Evolutionary conservation across 2,113 vertebrate genomes (phyloP).

Genomic region (Dryoscopus gambensis): DNA sequence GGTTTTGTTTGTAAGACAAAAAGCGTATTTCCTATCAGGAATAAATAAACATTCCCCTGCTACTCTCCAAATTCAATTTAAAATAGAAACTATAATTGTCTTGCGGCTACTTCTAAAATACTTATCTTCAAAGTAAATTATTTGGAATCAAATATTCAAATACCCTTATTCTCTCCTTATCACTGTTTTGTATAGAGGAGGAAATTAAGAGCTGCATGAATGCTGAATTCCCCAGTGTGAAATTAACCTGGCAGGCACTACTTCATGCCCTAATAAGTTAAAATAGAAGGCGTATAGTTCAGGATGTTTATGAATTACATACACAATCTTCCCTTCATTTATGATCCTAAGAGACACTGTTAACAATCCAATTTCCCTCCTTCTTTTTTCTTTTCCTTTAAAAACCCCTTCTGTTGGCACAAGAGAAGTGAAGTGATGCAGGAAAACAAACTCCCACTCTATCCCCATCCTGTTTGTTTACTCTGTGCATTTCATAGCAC

Average conservation of each 20-base stretch:
- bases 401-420: background rate
- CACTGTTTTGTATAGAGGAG: background rate
- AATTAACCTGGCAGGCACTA: constrained; percentile 43
- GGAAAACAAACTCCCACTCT: constrained; percentile 33
- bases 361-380: constrained; percentile 15
- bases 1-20: background rate
- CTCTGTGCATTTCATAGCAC: background rate
- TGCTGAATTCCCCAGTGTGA: background rate
- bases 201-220: constrained; percentile 38
- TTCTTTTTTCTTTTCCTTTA: background rate
- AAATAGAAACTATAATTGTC: background rate
- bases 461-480: background rate
- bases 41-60: background rate
- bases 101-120: background rate
- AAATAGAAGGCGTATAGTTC: constrained; percentile 38
- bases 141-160: constrained; percentile 10
- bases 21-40: background rate
- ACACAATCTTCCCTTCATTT: constrained; percentile 29
- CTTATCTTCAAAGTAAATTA: background rate
- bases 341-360: constrained; percentile 21
- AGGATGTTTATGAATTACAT: constrained; percentile 51
- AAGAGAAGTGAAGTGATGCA: background rate
- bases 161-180: background rate
- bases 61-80: background rate
- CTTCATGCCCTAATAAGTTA: constrained; percentile 58